A percentile compares a stretch with the other conserved stretches of the same genome.
Evolutionary conservation across 2,888 invertebrate species (phyloP).

Genomic region (Lepidocyrtinus sp.): DNA sequence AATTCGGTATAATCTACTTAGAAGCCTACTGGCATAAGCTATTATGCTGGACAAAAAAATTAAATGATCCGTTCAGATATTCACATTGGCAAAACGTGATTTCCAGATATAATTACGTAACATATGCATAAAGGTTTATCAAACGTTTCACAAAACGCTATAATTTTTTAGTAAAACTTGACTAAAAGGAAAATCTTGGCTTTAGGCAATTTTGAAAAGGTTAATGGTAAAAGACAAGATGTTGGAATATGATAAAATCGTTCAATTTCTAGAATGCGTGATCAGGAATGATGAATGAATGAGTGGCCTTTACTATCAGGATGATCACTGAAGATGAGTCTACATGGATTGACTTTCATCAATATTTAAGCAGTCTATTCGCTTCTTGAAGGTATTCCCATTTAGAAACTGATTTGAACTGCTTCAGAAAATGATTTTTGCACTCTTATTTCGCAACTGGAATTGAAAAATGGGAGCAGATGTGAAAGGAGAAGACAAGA

Average conservation of each 20-base stretch:
- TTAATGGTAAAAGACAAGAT: not conserved
- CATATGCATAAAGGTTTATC: too few relatives aligned
- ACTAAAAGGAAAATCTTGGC: too few relatives aligned
- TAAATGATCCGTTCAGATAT: too few relatives aligned
- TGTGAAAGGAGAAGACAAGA: not conserved
- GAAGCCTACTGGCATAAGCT: too few relatives aligned
- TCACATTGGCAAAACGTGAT: too few relatives aligned
- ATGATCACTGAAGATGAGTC: not conserved
- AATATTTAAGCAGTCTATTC: not conserved
- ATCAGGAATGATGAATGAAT: not conserved
- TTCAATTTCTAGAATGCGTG: not conserved
- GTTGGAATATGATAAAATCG: not conserved
- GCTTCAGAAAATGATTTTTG: not conserved
- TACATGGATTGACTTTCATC: not conserved
- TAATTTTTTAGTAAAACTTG: too few relatives aligned
- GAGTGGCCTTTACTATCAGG: not conserved
- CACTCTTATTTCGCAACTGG: not conserved
- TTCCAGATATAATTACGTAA: too few relatives aligned
- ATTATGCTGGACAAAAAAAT: too few relatives aligned
- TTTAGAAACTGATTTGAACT: not conserved
- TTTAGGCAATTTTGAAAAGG: not conserved
- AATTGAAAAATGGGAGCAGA: not conserved
- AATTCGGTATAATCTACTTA: too few relatives aligned
- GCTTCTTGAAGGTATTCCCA: not conserved
- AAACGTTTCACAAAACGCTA: too few relatives aligned